Base-by-base conservation (phyloP, 1,140 invertebrate genomes). In the Drosophila yakuba region DNA sequence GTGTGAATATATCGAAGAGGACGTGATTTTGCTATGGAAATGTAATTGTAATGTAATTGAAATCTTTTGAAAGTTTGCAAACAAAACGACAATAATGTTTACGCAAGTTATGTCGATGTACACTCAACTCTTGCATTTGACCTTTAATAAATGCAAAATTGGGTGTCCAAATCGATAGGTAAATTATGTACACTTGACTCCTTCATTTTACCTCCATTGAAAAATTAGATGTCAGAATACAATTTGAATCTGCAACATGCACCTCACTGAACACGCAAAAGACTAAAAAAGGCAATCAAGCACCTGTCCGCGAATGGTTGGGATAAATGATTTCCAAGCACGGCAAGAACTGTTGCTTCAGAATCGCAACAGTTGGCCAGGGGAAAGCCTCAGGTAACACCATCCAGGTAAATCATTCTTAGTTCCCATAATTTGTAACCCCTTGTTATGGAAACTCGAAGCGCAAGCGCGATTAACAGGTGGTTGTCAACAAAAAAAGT, bases 261-360 rank as follows among this genome's bases (percentile, higher is more conserved):
- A 68, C 63, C 44, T 2, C 41, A 17, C 25, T 20, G 25, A 28
- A 12, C 38, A 54, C 41, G 38, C 50, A 17, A 36, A 35, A 23
- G 14, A 4, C 15, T 23, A 17, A 56, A 58, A 57, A 59, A 44
- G 14, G 6, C 62, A 56, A 51, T 64, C 58, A 68, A 58, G 44
- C 45, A 39, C 59, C 52, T 56, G 45, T 43, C 61, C 74, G 47
- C 63, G 63, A 66, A 44, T 38, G 39, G 32, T 32, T 56, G 41
- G 17, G 12, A 8, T 20, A 23, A 75, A 84, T 38, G 55, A 32
- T 15, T 50, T 10, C 20, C 25, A 60, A 45, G 44, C 83, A 86
- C 83, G 83, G 62, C 35, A 88, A 48, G 48, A 86, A 73, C 63
- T 86, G 83, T 86, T 86, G 83, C 75, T 76, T 36, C 20, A 52